Percentiles rank a stretch among this genome's conserved stretches.
phyloP scores from a whole-genome alignment of 2,797 vertebrate species.

The Enteromius anoplus region DNA sequence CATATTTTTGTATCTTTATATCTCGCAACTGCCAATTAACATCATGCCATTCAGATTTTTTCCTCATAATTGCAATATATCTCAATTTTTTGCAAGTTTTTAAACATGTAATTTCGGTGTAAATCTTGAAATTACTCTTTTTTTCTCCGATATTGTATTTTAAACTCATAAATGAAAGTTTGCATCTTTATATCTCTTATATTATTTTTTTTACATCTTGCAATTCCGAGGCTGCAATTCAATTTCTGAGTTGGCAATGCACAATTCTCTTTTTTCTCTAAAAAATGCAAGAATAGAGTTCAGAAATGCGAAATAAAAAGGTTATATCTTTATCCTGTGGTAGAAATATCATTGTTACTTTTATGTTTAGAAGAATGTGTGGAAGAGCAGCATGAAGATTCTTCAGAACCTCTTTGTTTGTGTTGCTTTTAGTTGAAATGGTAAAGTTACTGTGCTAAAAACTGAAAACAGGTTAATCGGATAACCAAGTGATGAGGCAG shows the following conservation, averaged over 20 bases:
- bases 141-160: not conserved
- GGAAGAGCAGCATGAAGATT: not conserved
- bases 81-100: not conserved
- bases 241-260: not conserved
- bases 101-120: not conserved
- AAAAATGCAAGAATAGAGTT: not conserved
- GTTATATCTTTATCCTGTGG: not conserved
- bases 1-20: not conserved
- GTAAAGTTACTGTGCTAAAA: not conserved
- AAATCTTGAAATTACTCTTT: not conserved
- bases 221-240: not conserved
- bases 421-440: not conserved
- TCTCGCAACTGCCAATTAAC: not conserved
- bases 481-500: not conserved
- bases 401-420: not conserved
- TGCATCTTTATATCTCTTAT: not conserved
- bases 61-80: not conserved
- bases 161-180: not conserved
- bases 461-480: constrained; percentile 36
- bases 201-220: not conserved
- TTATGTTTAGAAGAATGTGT: not conserved
- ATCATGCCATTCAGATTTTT: not conserved
- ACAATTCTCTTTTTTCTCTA: not conserved
- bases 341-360: not conserved
- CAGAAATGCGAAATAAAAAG: not conserved